Base-by-base conservation (phyloP, 2,113 vertebrate species). In the Tychaedon coryphoeus region DNA sequence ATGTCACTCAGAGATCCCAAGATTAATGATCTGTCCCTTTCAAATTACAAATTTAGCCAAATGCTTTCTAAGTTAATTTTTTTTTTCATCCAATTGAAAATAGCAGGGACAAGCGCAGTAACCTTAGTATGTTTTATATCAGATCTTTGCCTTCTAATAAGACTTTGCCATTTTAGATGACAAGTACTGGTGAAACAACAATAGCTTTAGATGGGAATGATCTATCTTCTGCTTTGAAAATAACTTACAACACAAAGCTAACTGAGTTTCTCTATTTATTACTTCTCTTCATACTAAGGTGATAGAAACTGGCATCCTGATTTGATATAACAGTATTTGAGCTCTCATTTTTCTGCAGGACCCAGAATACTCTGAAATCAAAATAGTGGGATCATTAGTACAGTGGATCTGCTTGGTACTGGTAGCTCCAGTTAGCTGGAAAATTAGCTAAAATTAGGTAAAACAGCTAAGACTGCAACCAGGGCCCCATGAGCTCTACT, bases 401-500 rank as follows among this genome's bases (percentile, higher is more conserved):
- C 23, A 33, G 29, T 58, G 20, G 11, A 22, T 92, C 42, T 85
- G 5, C 24, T 74, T 81, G 12, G 23, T 42, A 19, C 19, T 81
- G 26, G 31, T 84, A 23, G 8, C 26, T 91, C 19, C 8, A 66
- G 23, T 45, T 77, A 93, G 13, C 28, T 62, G 45, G 56, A 57
- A 83, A 70, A 73, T 66, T 50, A 84, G 7, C 19, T 71, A 38
- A 38, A 38, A 38, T 38, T 38, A 38, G 38, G 8, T 38, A 38
- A 38, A 38, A 38, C 33, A 54, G 28, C 45, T 54, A 48, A 31
- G 25, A 8, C 31, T 70, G 42, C 1, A 6, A 9, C 23, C 15
- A 71, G 20, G 19, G 16, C 13, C 19, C 23, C 0, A 0, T 50
- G 77, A 51, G 3, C 40, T 84, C 53, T 42, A 3, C 15, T 66